Conservation (phyloP, 2,113 vertebrate genomes). For the Phodopus roborovskii region DNA sequence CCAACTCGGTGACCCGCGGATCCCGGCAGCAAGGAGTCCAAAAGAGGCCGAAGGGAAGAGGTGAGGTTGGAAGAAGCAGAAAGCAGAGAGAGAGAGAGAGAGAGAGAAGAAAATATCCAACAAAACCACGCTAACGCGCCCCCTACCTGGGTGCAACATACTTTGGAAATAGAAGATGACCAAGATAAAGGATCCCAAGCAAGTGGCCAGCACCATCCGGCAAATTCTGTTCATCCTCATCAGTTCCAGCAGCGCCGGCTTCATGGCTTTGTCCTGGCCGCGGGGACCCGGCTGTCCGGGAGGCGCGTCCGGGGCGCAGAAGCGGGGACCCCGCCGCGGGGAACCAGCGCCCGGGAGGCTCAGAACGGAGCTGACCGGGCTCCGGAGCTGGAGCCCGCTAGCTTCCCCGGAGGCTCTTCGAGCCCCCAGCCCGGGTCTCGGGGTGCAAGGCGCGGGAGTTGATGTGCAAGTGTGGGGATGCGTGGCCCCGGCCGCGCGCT, state of each 20-base stretch:
- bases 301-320: constrained; percentile 71
- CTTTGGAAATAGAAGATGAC: constrained; percentile 99
- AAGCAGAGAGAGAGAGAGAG: constrained; percentile 38
- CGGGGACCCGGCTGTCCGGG: constrained; percentile 44
- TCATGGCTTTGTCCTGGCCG: constrained; percentile 90
- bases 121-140: constrained; percentile 82
- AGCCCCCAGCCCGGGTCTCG: constrained; percentile 57
- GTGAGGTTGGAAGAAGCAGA: constrained; percentile 62
- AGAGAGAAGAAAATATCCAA: constrained; percentile 71
- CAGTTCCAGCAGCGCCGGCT: constrained; percentile 93
- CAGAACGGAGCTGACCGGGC: not conserved
- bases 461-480: constrained; percentile 62
- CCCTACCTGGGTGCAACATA: constrained; percentile 99
- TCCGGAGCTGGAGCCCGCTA: not conserved
- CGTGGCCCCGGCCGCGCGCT: constrained; percentile 57
- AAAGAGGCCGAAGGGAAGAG: constrained; percentile 58
- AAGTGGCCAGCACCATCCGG: constrained; percentile 97
- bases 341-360: constrained; percentile 52
- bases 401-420: not conserved
- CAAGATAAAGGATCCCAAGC: constrained; percentile 97
- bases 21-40: not conserved
- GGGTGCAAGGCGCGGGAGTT: constrained; percentile 62
- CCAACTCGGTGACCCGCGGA: not conserved
- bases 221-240: constrained; percentile 98
- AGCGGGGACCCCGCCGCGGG: constrained; percentile 25